Evolutionary conservation across 1,140 invertebrate species (phyloP).

Genomic region (Drosophila kurseongensis): DNA sequence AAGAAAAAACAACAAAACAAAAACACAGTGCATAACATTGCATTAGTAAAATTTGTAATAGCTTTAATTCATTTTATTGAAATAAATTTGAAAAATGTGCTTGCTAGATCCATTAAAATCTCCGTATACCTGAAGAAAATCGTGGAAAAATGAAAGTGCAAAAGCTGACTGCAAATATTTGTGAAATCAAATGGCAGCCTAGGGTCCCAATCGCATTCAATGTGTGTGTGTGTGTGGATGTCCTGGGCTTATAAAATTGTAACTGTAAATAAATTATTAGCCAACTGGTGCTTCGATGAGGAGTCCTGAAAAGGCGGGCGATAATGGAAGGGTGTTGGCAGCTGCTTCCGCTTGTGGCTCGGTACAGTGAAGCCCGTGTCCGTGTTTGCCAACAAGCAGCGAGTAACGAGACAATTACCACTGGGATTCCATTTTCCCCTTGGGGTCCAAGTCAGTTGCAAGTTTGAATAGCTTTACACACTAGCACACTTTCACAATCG

Average conservation of each 20-base stretch:
- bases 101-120: neutral
- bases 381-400: slow-evolving; percentile 71
- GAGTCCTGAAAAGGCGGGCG: slow-evolving; percentile 1
- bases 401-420: slow-evolving; percentile 81
- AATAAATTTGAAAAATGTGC: neutral
- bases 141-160: slow-evolving; percentile 21
- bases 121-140: neutral
- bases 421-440: slow-evolving; percentile 46
- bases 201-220: slow-evolving; percentile 19
- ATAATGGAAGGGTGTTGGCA: slow-evolving; percentile 28
- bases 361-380: slow-evolving; percentile 32
- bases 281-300: slow-evolving; percentile 24
- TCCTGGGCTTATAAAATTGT: slow-evolving; percentile 67
- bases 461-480: slow-evolving; percentile 70
- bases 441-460: slow-evolving; percentile 51
- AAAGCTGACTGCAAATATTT: slow-evolving; percentile 66
- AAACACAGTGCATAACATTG: too few relatives aligned
- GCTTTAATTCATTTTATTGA: neutral
- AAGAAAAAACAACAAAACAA: too few relatives aligned
- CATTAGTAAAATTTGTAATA: too few relatives aligned
- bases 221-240: slow-evolving; percentile 20
- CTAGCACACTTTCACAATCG: slow-evolving; percentile 27
- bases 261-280: slow-evolving; percentile 83
- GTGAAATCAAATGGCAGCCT: slow-evolving; percentile 67
- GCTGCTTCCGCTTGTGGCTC: slow-evolving; percentile 46